Base-by-base conservation (phyloP, 2,113 vertebrate species). In the Pholis gunnellus region DNA sequence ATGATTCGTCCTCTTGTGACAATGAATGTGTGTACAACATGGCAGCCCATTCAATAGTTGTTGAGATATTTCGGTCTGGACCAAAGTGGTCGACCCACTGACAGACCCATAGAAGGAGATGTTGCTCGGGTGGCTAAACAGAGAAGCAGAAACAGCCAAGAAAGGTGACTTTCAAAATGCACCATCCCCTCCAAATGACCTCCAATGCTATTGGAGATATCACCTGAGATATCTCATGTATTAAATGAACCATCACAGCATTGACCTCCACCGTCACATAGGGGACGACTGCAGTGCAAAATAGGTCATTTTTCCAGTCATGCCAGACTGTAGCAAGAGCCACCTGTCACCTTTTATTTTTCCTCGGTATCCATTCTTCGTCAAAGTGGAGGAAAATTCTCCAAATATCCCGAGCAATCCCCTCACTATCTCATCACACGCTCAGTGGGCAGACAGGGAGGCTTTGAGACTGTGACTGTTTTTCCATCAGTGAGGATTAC, bases 371-470 rank as follows among this genome's bases (percentile, higher is more conserved):
- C 52, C 63, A 79, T 60, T 71, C 59, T 38, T 82, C 59, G 75
- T 79, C 69, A 78, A 75, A 89, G 76, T 76, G 64, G 64, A 73
- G 34, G 60, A 54, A 78, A 80, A 75, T 76, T 73, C 79, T 57
- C 25, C 57, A 73, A 64, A 66, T 83, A 72, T 89, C 88, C 46
- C 1, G 1, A 36, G 74, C 29, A 80, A 67, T 80, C 82, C 72
- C 71, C 38, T 79, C 69, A 59, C 67, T 68, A 82, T 88, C 88
- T 92, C 87, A 90, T 90, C 83, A 78, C 83, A 88, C 64, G 81
- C 82, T 87, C 69, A 66, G 82, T 38, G 18, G 85, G 82, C 75
- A 75, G 66, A 86, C 63, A 61, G 80, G 80, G 42, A 36, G 46
- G 84, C 82, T 82, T 72, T 77, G 73, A 44, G 79, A 74, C 57